A percentile compares a stretch with the other conserved stretches of the same genome.
Evolutionary conservation across 2,113 vertebrate species (phyloP).

Genomic region (Tetrao urogallus): DNA sequence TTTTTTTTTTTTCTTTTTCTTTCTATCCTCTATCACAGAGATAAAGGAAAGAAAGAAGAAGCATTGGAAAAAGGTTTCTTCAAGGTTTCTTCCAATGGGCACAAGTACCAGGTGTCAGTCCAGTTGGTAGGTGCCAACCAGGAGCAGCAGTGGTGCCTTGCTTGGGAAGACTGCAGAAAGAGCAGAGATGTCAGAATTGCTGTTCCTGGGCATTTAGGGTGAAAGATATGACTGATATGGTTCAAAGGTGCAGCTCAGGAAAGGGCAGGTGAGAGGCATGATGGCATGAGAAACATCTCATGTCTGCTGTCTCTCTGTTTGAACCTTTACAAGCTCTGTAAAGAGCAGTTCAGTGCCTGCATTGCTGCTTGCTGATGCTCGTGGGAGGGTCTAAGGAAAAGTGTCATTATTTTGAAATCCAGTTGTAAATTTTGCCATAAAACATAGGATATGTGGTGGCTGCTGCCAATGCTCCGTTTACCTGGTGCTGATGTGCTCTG

Average conservation of each 20-base stretch:
- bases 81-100: background rate
- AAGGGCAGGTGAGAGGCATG: background rate
- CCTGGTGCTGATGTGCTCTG: background rate
- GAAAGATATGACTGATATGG: background rate
- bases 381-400: background rate
- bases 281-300: background rate
- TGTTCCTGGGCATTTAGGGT: background rate
- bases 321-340: background rate
- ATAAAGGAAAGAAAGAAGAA: accelerated
- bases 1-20: background rate
- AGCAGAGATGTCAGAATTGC: background rate
- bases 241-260: background rate
- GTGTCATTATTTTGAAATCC: too few species aligned
- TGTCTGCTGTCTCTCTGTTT: background rate
- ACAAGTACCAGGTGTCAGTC: accelerated
- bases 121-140: too few species aligned
- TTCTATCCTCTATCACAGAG: background rate
- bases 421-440: background rate
- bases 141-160: background rate
- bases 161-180: background rate
- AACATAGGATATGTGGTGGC: accelerated
- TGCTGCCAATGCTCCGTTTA: accelerated
- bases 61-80: background rate
- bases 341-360: background rate
- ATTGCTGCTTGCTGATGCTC: accelerated